Evolutionary conservation across 2,797 vertebrate species (phyloP), one percentile per base, ranked within the genome.

Genomic region (Tapirus indicus): DNA sequence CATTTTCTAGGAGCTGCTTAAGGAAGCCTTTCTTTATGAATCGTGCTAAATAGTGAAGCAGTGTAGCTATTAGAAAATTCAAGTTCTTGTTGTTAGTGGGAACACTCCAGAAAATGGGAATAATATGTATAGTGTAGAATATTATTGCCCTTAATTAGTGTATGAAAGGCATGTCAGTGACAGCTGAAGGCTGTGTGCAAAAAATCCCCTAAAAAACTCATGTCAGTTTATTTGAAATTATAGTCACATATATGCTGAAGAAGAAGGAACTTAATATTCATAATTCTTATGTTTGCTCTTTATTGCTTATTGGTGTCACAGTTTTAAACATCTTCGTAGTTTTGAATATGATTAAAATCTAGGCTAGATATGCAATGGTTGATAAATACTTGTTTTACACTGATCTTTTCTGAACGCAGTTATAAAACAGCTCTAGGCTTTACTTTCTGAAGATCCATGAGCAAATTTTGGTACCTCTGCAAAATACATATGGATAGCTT

Each of bases 181-280:
- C 25, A 83, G 32, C 25, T 49, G 29, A 84, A 68, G 78, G 66
- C 32, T 74, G 38, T 64, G 10, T 52, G 23, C 32, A 47, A 35
- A 88, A 82, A 41, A 38, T 4, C 38, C 38, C 38, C 38, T 38
- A 47, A 52, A 66, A 75, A 52, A 79, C 8, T 80, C 21, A 52
- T 64, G 38, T 69, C 4, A 92, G 16, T 82, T 71, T 94, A 84
- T 79, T 21, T 90, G 64, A 95, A 94, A 93, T 95, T 95, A 68
- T 49, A 83, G 74, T 64, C 94, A 60, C 10, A 47, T 38, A 38
- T 79, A 47, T 71, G 17, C 54, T 72, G 38, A 95, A 16, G 20
- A 93, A 87, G 64, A 92, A 71, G 20, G 85, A 56, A 85, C 1
- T 83, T 94, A 58, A 74, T 93, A 87, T 35, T 93, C 14, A 25